Base-by-base conservation (phyloP, 2,888 invertebrate species). In the Digitonthophagus gazella region DNA sequence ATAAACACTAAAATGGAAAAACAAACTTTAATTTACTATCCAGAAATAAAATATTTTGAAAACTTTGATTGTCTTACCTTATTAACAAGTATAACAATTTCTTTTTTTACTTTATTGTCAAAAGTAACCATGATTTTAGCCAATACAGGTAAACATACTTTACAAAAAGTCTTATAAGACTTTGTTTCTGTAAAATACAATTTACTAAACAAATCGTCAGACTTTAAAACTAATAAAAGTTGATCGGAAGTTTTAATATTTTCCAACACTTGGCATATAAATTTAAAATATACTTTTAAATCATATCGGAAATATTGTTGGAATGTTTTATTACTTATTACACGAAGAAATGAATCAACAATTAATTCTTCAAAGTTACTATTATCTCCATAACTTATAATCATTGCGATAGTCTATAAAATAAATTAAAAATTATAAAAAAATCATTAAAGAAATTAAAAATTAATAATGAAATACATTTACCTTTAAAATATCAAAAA, bases 251-350 rank as follows among this genome's bases (percentile, higher is more conserved):
- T 66, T 3, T 72, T 65, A 58, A 72, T 72, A 61, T 72, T 75
- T 54, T 64, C 16, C 19, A 79, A 61, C 8, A 77, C 16, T 14
- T 22, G 64, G 0, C 72, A 71, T 55, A 80, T 67, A 70, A 78
- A 73, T 15, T 69, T 67, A 64, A 76, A 79, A 70, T 79, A 80
- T 15, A 69, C 56, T 65, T 75, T 66, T 28, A 76, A 28, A 71
- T 79, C 74, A 61, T 72, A 70, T 70, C 75, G 76, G 72, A 80
- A 79, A 73, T 76, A 78, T 20, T 78, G 76, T 67, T 77, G 75
- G 68, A 80, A 78, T 65, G 74, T 70, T 63, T 71, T 71, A 67
- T 76, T 78, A 65, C 74, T 66, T 18, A 78, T 69, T 28, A 75
- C 11, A 6, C 19, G 22, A 0, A 67, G n/a, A 20, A 65, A 66